A percentile compares a stretch with the other conserved stretches of the same genome.
Evolutionary conservation across 2,797 vertebrate species (phyloP).

Genomic region (Microctenopoma lineatum): DNA sequence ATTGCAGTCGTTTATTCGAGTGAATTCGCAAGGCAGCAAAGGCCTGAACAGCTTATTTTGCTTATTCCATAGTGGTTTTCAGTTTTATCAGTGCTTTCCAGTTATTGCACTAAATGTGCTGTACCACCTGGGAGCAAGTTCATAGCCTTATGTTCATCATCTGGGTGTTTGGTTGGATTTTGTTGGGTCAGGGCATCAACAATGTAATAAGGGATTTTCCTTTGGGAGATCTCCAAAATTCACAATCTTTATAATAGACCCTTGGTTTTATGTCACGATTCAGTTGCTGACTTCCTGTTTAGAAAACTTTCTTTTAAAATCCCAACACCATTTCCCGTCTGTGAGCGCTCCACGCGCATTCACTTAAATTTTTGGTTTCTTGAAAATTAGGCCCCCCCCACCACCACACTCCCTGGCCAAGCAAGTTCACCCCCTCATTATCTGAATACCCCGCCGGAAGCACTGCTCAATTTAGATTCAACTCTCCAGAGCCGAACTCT

Average conservation of each 20-base stretch:
- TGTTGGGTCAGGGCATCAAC: neutral
- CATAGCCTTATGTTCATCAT: neutral
- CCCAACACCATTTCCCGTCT: no score
- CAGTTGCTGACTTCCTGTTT: no score
- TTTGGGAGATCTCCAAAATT: neutral
- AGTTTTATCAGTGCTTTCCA: neutral
- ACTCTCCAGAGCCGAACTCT: no score
- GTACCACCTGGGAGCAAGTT: neutral
- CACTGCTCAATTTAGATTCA: no score
- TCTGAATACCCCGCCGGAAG: no score
- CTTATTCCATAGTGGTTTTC: neutral
- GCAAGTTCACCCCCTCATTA: no score
- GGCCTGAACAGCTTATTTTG: neutral
- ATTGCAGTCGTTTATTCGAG: neutral
- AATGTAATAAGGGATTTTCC: neutral
- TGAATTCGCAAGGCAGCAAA: neutral
- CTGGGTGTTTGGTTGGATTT: neutral
- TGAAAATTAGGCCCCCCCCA: no score
- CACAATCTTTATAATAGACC: neutral
- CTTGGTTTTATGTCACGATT: neutral
- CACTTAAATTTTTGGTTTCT: no score
- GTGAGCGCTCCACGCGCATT: no score
- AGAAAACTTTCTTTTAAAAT: no score
- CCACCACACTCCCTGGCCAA: no score
- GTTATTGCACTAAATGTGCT: constrained; percentile 1